Base-by-base conservation (phyloP, 2,113 vertebrate genomes). In the Amphiprion percula region DNA sequence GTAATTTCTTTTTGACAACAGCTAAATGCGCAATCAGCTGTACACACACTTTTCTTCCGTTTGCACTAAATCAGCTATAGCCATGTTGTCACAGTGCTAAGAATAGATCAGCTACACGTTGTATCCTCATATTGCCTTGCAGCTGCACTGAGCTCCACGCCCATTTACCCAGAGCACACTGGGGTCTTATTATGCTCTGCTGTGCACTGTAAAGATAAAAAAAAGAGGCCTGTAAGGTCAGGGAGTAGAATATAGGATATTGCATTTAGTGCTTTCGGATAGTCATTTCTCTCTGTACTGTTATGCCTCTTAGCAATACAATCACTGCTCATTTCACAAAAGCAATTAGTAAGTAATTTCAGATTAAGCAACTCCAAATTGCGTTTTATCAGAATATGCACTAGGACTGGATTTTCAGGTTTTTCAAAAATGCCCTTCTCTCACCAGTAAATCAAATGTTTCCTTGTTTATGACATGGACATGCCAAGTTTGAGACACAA, bases 61-160 rank as follows among this genome's bases (percentile, higher is more conserved):
- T 84, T 63, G 30, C 10, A 56, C 75, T 15, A 72, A 76, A 86
- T 71, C 65, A 60, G 70, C 50, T 53, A 53, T 52, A 61, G 86
- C 75, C 83, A 28, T 90, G 88, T 83, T 87, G 87, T 83, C 86
- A 90, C 63, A 30, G 14, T 68, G 71, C 87, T 91, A 91, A 90
- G 82, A 92, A 93, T 92, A 93, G 89, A 79, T 79, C 69, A 64
- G 84, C 75, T 83, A 81, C 82, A 90, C 73, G 79, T 84, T 61
- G 80, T 75, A 75, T 87, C 58, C 78, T 72, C 74, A 68, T 73
- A 75, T 55, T 86, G 79, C 60, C 59, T 82, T 70, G 81, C 83
- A 86, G 84, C 85, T 87, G 83, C 72, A 86, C 77, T 71, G 63
- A 80, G 55, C 44, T 83, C 83, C 85, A 87, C 87, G 65, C 86